Conservation (phyloP, 1,140 invertebrate species). For the Zaprionus gabonicus region DNA sequence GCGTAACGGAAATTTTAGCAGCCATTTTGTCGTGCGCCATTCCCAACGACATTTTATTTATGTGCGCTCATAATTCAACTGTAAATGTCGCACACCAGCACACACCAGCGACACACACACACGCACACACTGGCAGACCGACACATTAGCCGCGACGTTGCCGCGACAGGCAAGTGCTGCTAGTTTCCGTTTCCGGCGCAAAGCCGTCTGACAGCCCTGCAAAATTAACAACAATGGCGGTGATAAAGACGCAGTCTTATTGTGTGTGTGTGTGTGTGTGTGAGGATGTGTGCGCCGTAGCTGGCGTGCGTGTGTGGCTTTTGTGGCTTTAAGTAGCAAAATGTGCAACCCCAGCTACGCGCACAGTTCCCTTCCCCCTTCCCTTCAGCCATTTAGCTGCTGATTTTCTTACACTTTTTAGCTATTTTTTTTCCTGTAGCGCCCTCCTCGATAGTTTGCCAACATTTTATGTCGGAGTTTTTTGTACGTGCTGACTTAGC, state of each 20-base stretch:
- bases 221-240: conserved; percentile 82
- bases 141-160: conserved; percentile 61
- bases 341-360: conserved; percentile 52
- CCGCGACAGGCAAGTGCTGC: conserved; percentile 66
- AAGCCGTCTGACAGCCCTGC: conserved; percentile 64
- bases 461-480: conserved; percentile 62
- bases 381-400: conserved; percentile 56
- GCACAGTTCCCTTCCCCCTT: background rate
- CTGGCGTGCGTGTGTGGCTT: conserved; percentile 62
- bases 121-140: conserved; percentile 20
- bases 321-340: conserved; percentile 81
- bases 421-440: conserved; percentile 5
- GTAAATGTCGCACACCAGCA: conserved; percentile 65
- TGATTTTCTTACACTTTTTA: conserved; percentile 81
- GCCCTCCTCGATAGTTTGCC: conserved; percentile 57
- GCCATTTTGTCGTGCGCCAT: conserved; percentile 71
- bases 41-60: conserved; percentile 75
- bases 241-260: conserved; percentile 73
- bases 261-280: conserved; percentile 11
- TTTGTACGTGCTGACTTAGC: conserved; percentile 58
- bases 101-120: conserved; percentile 12
- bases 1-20: conserved; percentile 65
- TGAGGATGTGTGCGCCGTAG: conserved; percentile 5
- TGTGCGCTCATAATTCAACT: conserved; percentile 79
- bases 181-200: conserved; percentile 80